phyloP scores from a whole-genome alignment of 2,113 vertebrate species.

The Callipepla californica region DNA sequence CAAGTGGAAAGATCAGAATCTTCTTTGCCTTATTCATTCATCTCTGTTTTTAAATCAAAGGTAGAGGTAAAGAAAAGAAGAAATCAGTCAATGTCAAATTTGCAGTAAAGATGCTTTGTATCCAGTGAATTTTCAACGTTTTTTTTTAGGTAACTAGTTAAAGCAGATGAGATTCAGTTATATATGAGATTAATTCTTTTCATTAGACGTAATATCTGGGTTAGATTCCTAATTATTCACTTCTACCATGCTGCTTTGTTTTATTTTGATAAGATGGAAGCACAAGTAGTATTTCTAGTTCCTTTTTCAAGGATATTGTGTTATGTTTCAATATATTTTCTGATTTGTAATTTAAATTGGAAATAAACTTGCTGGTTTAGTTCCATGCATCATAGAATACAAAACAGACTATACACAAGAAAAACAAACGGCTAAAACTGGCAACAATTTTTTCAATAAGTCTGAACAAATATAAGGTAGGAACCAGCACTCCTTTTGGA shows the following conservation, averaged over 20 bases:
- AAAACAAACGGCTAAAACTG: not conserved
- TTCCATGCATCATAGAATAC: not conserved
- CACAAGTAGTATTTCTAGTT: not conserved
- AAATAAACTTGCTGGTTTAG: not conserved
- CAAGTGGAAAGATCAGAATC: not conserved
- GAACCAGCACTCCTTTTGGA: not conserved
- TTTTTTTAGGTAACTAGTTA: constrained; percentile 10
- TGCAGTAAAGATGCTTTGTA: not conserved
- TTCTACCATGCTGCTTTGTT: not conserved
- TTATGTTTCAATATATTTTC: not conserved
- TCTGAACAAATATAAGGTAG: not conserved
- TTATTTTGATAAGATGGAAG: not conserved
- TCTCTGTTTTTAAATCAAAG: not conserved
- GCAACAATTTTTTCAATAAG: not conserved
- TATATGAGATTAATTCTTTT: not conserved
- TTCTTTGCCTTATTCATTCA: constrained; percentile 13
- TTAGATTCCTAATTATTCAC: not conserved
- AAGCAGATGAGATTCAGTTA: not conserved
- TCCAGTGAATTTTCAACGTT: not conserved
- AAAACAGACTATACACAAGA: fast-evolving
- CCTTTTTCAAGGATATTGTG: not conserved
- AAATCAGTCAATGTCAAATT: not conserved
- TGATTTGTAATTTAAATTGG: not conserved
- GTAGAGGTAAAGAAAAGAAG: not conserved
- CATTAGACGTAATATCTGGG: not conserved